phyloP scores from a whole-genome alignment of 2,888 invertebrate species.

The Cosmia pyralina region DNA sequence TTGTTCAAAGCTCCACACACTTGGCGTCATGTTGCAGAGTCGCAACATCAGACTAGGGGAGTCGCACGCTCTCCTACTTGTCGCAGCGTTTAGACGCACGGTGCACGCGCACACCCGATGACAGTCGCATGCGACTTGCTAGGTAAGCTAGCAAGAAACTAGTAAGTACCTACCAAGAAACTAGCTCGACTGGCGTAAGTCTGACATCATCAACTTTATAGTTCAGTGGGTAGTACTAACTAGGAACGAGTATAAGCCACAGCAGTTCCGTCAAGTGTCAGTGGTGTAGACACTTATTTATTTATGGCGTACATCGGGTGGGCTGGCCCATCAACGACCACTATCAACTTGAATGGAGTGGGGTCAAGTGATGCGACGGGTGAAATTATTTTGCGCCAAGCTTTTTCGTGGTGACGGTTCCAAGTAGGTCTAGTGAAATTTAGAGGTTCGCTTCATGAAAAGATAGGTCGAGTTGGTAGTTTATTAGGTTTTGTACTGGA shows the following conservation, averaged over 20 bases:
- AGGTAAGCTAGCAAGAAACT: too few species aligned
- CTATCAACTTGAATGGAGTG: slow-evolving; percentile 74
- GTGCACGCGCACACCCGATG: too few species aligned
- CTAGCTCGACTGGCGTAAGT: not conserved
- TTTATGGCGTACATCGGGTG: slow-evolving; percentile 71
- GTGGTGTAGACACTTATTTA: slow-evolving; percentile 75
- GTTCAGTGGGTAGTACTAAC: slow-evolving; percentile 4
- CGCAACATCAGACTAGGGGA: too few species aligned
- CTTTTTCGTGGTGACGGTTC: slow-evolving; percentile 63
- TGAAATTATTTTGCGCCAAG: slow-evolving; percentile 69
- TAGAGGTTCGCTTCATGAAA: slow-evolving; percentile 38
- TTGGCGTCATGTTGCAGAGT: too few species aligned
- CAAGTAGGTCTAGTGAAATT: slow-evolving; percentile 45
- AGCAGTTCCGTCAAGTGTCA: slow-evolving; percentile 61
- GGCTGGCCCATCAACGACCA: slow-evolving; percentile 68
- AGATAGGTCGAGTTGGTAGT: slow-evolving; percentile 19
- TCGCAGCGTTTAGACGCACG: too few species aligned
- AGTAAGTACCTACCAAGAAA: not conserved
- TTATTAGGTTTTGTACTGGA: slow-evolving; percentile 4
- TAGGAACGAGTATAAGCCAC: slow-evolving; percentile 28
- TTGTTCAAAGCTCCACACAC: too few species aligned
- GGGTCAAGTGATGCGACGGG: slow-evolving; percentile 74
- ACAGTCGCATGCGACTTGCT: too few species aligned
- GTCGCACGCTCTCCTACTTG: too few species aligned
- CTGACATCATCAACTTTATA: slow-evolving; percentile 21